Evolutionary conservation across 2,113 vertebrate genomes (phyloP), one percentile per base, ranked within the genome.

Genomic region (Ammodramus savannarum): DNA sequence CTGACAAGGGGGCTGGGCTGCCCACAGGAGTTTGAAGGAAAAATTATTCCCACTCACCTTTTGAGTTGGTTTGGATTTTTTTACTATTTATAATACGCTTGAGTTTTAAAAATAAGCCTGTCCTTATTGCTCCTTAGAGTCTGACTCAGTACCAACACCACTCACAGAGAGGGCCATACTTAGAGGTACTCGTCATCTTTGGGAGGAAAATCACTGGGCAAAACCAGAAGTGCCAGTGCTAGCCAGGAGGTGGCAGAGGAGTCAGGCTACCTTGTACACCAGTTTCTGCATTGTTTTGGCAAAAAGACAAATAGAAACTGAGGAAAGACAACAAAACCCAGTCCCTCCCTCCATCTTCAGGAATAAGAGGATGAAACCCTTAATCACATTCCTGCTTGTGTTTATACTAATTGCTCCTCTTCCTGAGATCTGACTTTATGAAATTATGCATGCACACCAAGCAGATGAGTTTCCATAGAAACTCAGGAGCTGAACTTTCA

Each of bases 401-500:
- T 92, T 86, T 94, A 66, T 94, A 94, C 93, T 98, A 89, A 97
- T 93, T 98, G 97, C 95, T 96, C 61, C 52, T 95, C 93, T 97
- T 97, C 95, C 96, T 94, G 95, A 78, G 92, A 96, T 94, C 73
- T 13, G 96, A 94, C 95, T 97, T 96, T 87, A 91, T 96, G 96
- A 97, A 98, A 97, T 95, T 97, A 96, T 97, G 93, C 97, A 41
- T 96, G 93, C 94, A 89, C 93, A 85, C 97, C 95, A 97, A 97
- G 97, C 96, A 94, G 85, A 97, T 89, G 93, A 90, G 96, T 98
- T 98, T 96, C 98, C 97, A 98, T 98, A 97, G 98, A 97, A 98
- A 98, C 98, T 16, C 89, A 96, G 94, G 91, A 95, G 94, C 95
- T 96, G 87, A 96, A 97, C 97, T 98, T 98, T 91, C 87, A 94